Evolutionary conservation across 2,113 vertebrate genomes (phyloP).

Genomic region (Reinhardtius hippoglossoides): DNA sequence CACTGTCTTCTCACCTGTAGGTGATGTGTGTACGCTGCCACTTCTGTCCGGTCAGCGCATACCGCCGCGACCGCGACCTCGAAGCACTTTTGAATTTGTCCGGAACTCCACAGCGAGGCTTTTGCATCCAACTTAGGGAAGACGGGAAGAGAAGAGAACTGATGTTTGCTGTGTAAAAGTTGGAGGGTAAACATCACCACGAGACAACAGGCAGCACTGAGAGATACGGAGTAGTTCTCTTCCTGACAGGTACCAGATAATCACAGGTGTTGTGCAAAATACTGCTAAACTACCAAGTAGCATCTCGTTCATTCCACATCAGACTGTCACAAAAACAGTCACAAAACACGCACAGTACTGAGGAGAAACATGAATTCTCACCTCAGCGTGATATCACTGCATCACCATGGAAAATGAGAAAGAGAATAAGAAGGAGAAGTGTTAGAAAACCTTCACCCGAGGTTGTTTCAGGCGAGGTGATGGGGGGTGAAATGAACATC

Average conservation of each 20-base stretch:
- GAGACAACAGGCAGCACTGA: conserved; percentile 38
- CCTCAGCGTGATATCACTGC: conserved; percentile 82
- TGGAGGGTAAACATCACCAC: conserved; percentile 22
- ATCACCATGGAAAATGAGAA: conserved; percentile 79
- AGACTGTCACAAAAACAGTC: conserved; percentile 24
- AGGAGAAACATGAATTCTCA: conserved; percentile 71
- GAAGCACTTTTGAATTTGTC: conserved; percentile 88
- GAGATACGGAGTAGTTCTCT: conserved; percentile 38
- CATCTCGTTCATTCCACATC: conserved; percentile 44
- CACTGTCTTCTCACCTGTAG: conserved; percentile 88
- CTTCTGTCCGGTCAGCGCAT: conserved; percentile 96
- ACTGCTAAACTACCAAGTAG: conserved; percentile 28
- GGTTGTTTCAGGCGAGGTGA: conserved; percentile 30
- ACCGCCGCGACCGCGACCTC: conserved; percentile 91
- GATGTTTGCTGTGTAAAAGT: not conserved
- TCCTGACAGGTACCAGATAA: conserved; percentile 34
- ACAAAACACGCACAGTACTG: conserved; percentile 48
- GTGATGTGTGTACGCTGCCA: conserved; percentile 99
- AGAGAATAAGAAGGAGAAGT: conserved; percentile 59
- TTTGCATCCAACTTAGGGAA: conserved; percentile 95
- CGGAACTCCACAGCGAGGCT: conserved; percentile 94
- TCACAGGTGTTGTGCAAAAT: conserved; percentile 17
- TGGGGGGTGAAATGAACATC: conserved; percentile 30
- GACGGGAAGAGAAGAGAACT: conserved; percentile 1
- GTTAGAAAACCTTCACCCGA: conserved; percentile 59